Evolutionary conservation across 2,797 vertebrate genomes (phyloP).

Genomic region (Psittacula echo): DNA sequence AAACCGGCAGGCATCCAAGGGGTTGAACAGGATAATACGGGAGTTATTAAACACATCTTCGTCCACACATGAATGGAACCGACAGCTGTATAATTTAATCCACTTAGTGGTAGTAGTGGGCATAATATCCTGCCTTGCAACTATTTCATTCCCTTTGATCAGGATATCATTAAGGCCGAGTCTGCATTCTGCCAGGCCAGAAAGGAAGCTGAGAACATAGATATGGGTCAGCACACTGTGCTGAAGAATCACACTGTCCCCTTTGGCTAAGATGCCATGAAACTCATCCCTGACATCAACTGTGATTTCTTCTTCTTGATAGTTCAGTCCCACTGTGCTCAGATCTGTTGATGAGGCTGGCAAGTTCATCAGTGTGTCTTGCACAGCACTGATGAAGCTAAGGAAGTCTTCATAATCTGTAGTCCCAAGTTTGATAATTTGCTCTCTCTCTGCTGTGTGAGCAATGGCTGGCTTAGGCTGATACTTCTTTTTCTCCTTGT

Average conservation of each 20-base stretch:
- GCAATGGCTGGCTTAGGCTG: slow-evolving; percentile 85
- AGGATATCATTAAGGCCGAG: slow-evolving; percentile 88
- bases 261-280: slow-evolving; percentile 82
- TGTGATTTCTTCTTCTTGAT: slow-evolving; percentile 86
- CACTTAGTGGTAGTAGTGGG: slow-evolving; percentile 89
- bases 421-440: slow-evolving; percentile 88
- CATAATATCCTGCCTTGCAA: slow-evolving; percentile 89
- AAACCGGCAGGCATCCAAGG: slow-evolving; percentile 84
- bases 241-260: slow-evolving; percentile 79
- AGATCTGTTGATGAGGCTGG: slow-evolving; percentile 77
- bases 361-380: slow-evolving; percentile 81
- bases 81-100: slow-evolving; percentile 84
- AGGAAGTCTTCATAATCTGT: slow-evolving; percentile 86
- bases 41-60: slow-evolving; percentile 80
- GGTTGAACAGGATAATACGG: slow-evolving; percentile 81
- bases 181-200: slow-evolving; percentile 83
- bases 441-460: slow-evolving; percentile 83
- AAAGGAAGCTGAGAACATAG: slow-evolving; percentile 85
- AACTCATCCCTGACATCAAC: slow-evolving; percentile 88
- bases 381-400: slow-evolving; percentile 83
- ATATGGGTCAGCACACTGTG: slow-evolving; percentile 84
- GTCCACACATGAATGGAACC: slow-evolving; percentile 83
- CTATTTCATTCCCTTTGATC: slow-evolving; percentile 89
- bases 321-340: slow-evolving; percentile 80
- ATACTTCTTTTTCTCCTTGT: slow-evolving; percentile 89